Evolutionary conservation across 2,113 vertebrate species (phyloP).

Genomic region (Nipponia nippon): DNA sequence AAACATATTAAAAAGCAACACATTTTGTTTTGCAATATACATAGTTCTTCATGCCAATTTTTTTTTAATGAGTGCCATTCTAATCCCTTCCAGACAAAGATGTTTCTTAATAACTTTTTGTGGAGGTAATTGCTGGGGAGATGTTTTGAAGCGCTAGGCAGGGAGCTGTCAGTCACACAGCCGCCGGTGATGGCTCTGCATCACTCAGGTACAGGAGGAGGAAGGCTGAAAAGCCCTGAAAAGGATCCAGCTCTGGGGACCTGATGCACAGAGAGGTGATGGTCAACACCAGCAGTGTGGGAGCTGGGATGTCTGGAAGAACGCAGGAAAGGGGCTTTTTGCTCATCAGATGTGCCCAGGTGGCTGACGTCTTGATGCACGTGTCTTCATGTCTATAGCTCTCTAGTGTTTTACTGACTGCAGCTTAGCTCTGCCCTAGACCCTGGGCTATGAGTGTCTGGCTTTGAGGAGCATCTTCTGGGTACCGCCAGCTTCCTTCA

Average conservation of each 20-base stretch:
- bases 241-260: neutral
- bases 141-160: neutral
- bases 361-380: neutral
- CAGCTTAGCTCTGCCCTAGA: neutral
- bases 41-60: conserved; percentile 69
- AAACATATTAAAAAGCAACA: conserved; percentile 79
- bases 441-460: neutral
- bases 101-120: conserved; percentile 17
- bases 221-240: neutral
- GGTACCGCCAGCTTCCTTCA: neutral
- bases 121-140: conserved; percentile 12
- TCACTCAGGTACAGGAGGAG: neutral
- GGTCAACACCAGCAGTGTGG: rapidly evolving
- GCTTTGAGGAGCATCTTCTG: neutral
- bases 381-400: neutral
- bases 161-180: neutral
- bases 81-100: conserved; percentile 55
- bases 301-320: neutral
- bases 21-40: conserved; percentile 81
- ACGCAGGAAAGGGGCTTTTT: neutral
- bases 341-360: rapidly evolving
- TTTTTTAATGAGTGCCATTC: conserved; percentile 62
- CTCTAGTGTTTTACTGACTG: neutral
- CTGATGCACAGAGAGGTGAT: neutral
- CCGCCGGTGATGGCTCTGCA: neutral